Base-by-base conservation (phyloP, 2,113 vertebrate genomes). In the Pluvianellus socialis region DNA sequence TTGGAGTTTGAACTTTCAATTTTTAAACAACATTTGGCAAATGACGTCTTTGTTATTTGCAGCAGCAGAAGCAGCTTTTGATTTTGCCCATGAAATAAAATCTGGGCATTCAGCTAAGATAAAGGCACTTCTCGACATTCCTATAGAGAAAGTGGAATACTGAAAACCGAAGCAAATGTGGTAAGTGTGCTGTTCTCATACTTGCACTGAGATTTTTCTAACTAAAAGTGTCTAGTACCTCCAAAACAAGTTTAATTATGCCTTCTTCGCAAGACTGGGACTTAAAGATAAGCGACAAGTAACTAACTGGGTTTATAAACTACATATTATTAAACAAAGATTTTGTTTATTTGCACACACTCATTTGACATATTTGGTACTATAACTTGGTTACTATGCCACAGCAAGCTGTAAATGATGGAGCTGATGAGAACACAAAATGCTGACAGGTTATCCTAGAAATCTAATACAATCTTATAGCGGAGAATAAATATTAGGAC, bases 401-500 rank as follows among this genome's bases (percentile, higher is more conserved):
- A 97, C 35, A 9, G 95, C 67, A 97, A 95, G 91, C 89, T 97
- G 94, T 82, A 95, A 96, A 88, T 94, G 90, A 98, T 27, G 62
- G 93, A 97, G 79, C 72, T 94, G 91, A 95, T 62, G 67, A 96
- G 67, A 94, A 84, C 52, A 75, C 68, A 80, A 90, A 91, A 87
- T 73, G 81, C 63, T 93, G 79, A 94, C 85, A 97, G 88, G 30
- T 72, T 94, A 92, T 91, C 85, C 88, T 85, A 90, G 79, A 96
- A 89, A 97, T 87, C 94, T 94, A 52, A 86, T 76, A 94, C 89
- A 94, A 94, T 95, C 61, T 91, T 88, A 97, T 86, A 93, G 80
- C 75, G 94, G 93, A 94, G 92, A 97, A 84, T 87, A 95, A 97
- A 95, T 95, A 67, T 87, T 98, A 98, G 91, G 97, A 97, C 96